phyloP scores from a whole-genome alignment of 1,140 invertebrate species.

The Temnothorax nylanderi region DNA sequence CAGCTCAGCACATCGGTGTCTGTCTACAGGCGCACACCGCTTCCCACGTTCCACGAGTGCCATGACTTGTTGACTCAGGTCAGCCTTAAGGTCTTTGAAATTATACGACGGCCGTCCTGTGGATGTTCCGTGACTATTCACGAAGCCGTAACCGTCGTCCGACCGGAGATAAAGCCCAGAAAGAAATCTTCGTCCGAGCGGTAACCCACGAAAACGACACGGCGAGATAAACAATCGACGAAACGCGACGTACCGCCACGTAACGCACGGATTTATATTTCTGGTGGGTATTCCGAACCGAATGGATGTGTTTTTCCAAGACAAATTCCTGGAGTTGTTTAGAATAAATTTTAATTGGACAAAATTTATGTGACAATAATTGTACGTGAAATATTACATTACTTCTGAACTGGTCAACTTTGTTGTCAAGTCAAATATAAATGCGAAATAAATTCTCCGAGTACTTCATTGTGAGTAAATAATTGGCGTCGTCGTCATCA shows the following conservation, averaged over 20 bases:
- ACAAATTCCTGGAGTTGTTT: constrained; percentile 7
- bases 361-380: not conserved
- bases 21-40: constrained; percentile 52
- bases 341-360: constrained; percentile 7
- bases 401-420: not conserved
- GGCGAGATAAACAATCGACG: constrained; percentile 48
- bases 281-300: not conserved
- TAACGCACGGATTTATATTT: constrained; percentile 2
- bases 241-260: constrained; percentile 13
- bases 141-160: constrained; percentile 54
- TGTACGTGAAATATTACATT: not conserved
- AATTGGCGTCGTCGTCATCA: not conserved
- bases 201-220: constrained; percentile 47
- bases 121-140: constrained; percentile 69
- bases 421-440: not conserved
- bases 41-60: constrained; percentile 67
- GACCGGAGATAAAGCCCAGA: constrained; percentile 43
- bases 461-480: not conserved
- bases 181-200: constrained; percentile 55
- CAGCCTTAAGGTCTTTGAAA: constrained; percentile 72
- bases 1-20: constrained; percentile 37
- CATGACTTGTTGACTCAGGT: constrained; percentile 72
- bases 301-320: not conserved
- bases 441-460: not conserved
- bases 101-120: constrained; percentile 65